Evolutionary conservation across 1,140 invertebrate genomes (phyloP), one percentile per base, ranked within the genome.

Genomic region (Aphidius gifuensis): DNA sequence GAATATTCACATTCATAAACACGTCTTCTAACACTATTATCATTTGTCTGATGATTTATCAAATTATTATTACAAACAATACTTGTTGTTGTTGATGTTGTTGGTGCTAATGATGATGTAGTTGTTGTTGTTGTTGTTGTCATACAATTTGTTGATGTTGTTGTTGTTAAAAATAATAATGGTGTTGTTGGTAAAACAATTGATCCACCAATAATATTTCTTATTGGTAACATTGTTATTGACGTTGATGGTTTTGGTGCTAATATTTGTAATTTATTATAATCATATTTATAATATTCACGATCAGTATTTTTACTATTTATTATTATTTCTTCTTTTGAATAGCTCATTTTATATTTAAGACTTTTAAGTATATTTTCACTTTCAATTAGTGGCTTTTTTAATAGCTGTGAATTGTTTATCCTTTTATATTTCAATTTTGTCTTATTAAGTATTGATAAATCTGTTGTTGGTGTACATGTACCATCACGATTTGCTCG

Each of bases 1-100:
- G 89, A 85, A 73, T 91, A 86, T 50, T 85, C 84, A 76, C 93
- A 96, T 74, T 92, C 90, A 80, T 93, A 96, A 58, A 92, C 87
- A 44, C 92, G 85, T 49, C 89, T 85, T 11, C 91, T 81, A 8
- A 86, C 84, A 6, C 86, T 71, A 0, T 64, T 59, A 2, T 72
- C 69, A 0, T 62, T 49, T 38, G 68, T 21, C 1, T 44, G 16
- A 6, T 38, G 50, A 44, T 9, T 38, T 38, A 6, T 55, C 39
- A 46, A 3, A 21, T 5, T 3, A 23, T 61, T 54, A 43, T 16
- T 16, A 16, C 16, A 16, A 16, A 16, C 16, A 16, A 16, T 16
- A 16, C 16, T 54, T 44, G n/a, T 59, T 56, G 57, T 64, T 60
- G 50, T 23, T n/a, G 43, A 11, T 7, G 43, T 44, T 6, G 64